Base-by-base conservation (phyloP, 2,888 invertebrate genomes). In the Scaptomyza parva region DNA sequence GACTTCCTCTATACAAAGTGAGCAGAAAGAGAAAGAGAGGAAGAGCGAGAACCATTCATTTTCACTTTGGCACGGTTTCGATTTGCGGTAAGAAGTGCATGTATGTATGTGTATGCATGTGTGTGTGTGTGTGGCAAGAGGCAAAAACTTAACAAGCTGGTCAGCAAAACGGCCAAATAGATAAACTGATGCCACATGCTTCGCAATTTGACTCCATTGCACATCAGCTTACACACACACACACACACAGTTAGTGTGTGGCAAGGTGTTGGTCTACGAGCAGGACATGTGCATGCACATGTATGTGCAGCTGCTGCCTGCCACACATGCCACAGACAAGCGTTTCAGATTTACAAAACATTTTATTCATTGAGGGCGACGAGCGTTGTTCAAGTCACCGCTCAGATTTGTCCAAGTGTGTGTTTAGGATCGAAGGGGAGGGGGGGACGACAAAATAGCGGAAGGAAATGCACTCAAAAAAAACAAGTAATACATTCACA, bases 341-440 rank as follows among this genome's bases (percentile, higher is more conserved):
- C 77, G 86, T 80, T 83, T 81, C 78, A 81, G 81, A 86, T 84
- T 84, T 84, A 78, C 81, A 84, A 84, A 84, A 84, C 83, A 86
- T 86, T 84, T 86, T 81, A 84, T 86, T 84, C 86, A 70, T 74
- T 74, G 70, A 58, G 58, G 61, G 57, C 44, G n/a, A 51, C 62
- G 40, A 18, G 11, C 18, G 33, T 48, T 33, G 53, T 47, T 44
- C 70, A 57, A 66, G 57, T 66, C 59, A 39, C 67, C 45, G 74
- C 76, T 71, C 76, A 75, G 74, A 74, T 73, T 73, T 57, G 37
- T 57, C 61, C 37, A 52, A 18, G 43, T 12, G 53, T 39, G 26
- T 14, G 14, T 8, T 14, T 33, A 4, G 53, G 4, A 26, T 3
- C 12, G 3, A 12, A 3, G 30, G 0, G 30, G 30, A 0, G 2